Evolutionary conservation across 2,113 vertebrate species (phyloP).

Genomic region (Ibidorhyncha struthersii): DNA sequence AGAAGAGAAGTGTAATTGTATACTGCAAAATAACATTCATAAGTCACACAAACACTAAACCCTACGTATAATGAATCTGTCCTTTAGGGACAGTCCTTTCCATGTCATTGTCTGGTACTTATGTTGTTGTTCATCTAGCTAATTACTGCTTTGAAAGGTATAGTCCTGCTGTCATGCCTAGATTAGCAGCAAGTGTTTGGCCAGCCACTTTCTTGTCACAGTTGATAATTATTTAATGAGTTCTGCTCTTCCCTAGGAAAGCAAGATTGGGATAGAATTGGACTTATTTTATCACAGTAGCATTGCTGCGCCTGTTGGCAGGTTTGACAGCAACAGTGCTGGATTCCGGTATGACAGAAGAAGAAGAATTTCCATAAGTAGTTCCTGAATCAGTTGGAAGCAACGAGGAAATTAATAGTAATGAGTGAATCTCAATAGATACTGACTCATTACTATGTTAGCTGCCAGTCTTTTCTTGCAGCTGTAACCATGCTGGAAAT

Average conservation of each 20-base stretch:
- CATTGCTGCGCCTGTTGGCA: conserved; percentile 37
- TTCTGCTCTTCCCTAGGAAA: conserved; percentile 67
- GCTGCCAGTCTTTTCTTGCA: conserved; percentile 46
- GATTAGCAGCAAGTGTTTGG: conserved; percentile 67
- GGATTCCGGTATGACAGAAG: conserved; percentile 60
- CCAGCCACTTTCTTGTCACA: conserved; percentile 65
- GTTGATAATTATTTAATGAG: conserved; percentile 67
- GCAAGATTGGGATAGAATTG: conserved; percentile 61
- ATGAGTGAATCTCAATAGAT: conserved; percentile 62
- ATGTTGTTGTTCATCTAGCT: conserved; percentile 62
- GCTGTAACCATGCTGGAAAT: conserved; percentile 28
- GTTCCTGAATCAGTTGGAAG: conserved; percentile 23
- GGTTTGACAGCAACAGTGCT: conserved; percentile 24
- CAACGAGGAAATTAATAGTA: conserved; percentile 25
- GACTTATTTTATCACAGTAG: conserved; percentile 59
- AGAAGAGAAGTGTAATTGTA: conserved; percentile 46
- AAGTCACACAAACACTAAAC: conserved; percentile 67
- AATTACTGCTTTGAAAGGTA: conserved; percentile 65
- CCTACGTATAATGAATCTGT: conserved; percentile 67
- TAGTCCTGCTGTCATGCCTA: conserved; percentile 64
- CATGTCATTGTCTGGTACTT: conserved; percentile 58
- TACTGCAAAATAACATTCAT: conserved; percentile 67
- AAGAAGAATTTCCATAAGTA: conserved; percentile 72
- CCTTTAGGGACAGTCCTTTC: conserved; percentile 69
- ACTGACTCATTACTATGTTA: conserved; percentile 38